Evolutionary conservation across 1,140 invertebrate genomes (phyloP).

Genomic region (Cherax quadricarinatus): DNA sequence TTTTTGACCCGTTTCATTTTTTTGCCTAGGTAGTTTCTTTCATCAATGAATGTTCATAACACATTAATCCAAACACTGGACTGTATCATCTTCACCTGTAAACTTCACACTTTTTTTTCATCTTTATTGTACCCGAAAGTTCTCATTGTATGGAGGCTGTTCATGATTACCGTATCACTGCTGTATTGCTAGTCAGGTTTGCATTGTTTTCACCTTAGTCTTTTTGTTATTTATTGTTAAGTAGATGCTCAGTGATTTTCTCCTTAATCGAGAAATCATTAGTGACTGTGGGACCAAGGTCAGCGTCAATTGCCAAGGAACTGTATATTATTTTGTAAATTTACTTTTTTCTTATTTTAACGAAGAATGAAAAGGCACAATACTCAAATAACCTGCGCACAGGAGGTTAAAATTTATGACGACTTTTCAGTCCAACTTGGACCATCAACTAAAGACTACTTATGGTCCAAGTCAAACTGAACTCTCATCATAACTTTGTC

Average conservation of each 20-base stretch:
- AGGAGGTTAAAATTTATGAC: too few species aligned
- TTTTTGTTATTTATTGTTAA: constrained; percentile 1
- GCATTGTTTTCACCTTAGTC: background rate
- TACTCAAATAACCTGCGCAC: too few species aligned
- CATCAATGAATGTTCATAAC: too few species aligned
- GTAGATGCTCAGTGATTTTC: background rate
- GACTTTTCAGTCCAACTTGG: too few species aligned
- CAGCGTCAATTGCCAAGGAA: background rate
- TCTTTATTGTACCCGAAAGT: background rate
- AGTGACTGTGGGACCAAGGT: background rate
- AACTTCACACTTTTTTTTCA: background rate
- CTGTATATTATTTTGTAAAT: background rate
- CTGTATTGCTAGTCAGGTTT: constrained; percentile 4
- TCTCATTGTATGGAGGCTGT: background rate
- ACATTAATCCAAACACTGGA: background rate
- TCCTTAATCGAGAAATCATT: background rate
- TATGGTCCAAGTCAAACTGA: too few species aligned
- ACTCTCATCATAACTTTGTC: too few species aligned
- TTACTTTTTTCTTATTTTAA: background rate
- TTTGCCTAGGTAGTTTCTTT: too few species aligned
- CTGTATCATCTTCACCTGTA: background rate
- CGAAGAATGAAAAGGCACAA: background rate
- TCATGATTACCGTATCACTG: background rate
- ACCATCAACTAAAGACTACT: too few species aligned
- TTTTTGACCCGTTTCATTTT: too few species aligned